phyloP scores from a whole-genome alignment of 2,797 vertebrate genomes.

The Poeciliopsis infans region DNA sequence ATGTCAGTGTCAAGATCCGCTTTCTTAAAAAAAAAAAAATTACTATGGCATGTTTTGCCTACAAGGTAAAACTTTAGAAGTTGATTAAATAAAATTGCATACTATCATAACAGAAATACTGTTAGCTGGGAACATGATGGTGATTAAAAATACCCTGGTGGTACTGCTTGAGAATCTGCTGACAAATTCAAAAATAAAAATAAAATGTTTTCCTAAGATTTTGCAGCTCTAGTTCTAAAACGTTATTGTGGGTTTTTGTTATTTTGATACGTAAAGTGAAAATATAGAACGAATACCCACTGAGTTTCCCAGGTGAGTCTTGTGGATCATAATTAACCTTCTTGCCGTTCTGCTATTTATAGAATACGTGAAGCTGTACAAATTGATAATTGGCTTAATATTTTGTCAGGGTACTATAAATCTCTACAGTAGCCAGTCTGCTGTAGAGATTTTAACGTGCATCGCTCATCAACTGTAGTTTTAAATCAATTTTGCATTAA shows the following conservation, averaged over 20 bases:
- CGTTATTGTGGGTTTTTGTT: neutral
- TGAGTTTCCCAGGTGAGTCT: neutral
- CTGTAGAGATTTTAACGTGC: neutral
- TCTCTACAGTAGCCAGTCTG: neutral
- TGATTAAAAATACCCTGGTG: neutral
- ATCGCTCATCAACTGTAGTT: neutral
- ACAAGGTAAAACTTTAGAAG: neutral
- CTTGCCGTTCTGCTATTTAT: neutral
- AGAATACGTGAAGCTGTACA: neutral
- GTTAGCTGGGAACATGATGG: neutral
- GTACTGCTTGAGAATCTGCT: neutral
- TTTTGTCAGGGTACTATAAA: neutral
- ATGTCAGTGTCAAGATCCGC: slow-evolving; percentile 19
- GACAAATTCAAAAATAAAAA: neutral
- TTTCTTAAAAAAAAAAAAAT: slow-evolving; percentile 1
- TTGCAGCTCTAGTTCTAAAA: neutral
- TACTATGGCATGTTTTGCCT: slow-evolving; percentile 30
- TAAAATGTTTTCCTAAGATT: neutral
- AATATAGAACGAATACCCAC: neutral
- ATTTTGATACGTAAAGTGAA: neutral
- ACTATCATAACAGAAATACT: neutral
- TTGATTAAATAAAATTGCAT: neutral
- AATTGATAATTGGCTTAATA: neutral
- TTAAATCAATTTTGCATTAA: neutral
- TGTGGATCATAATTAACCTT: neutral